These are phyloP conservation scores for Patagioenas fasciata DNA, from an alignment of 2,113 vertebrate genomes.

Conservation along the genomic window DNA sequence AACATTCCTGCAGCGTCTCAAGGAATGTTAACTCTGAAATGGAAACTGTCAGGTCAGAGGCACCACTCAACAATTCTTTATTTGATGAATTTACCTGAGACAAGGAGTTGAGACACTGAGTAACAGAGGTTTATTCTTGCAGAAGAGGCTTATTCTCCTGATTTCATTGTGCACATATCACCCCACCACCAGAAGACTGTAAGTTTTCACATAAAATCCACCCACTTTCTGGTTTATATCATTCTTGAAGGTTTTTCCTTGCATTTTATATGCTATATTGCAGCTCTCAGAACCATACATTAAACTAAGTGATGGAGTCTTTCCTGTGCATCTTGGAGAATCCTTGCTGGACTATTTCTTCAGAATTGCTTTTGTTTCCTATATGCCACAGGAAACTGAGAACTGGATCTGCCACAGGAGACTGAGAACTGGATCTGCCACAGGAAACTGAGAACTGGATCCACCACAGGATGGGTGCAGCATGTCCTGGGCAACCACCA, in stretches of 20 bases:
- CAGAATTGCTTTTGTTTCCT: not conserved
- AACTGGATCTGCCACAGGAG: not conserved
- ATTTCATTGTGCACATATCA: slow-evolving; percentile 25
- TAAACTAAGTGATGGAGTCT: not conserved
- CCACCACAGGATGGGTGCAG: not conserved
- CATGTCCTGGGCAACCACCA: not conserved
- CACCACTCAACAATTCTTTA: slow-evolving; percentile 9
- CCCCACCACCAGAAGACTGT: slow-evolving; percentile 1
- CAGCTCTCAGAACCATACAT: not conserved
- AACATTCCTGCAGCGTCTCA: slow-evolving; percentile 14
- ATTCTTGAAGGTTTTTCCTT: not conserved
- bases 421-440: not conserved
- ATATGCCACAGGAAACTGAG: not conserved
- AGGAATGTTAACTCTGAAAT: slow-evolving; percentile 34
- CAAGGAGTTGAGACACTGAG: not conserved
- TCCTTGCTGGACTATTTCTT: not conserved
- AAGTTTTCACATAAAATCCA: not conserved
- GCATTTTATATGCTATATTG: not conserved
- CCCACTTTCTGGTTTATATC: not conserved
- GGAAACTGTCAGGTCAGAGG: slow-evolving; percentile 11
- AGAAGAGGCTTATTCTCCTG: not conserved
- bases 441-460: not conserved
- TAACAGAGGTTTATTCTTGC: slow-evolving; percentile 26
- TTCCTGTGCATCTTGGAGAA: not conserved
- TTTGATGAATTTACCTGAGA: slow-evolving; percentile 47